These are phyloP conservation scores for Styela clava DNA, from an alignment of 23 tunicate species.

Conservation along the genomic window DNA sequence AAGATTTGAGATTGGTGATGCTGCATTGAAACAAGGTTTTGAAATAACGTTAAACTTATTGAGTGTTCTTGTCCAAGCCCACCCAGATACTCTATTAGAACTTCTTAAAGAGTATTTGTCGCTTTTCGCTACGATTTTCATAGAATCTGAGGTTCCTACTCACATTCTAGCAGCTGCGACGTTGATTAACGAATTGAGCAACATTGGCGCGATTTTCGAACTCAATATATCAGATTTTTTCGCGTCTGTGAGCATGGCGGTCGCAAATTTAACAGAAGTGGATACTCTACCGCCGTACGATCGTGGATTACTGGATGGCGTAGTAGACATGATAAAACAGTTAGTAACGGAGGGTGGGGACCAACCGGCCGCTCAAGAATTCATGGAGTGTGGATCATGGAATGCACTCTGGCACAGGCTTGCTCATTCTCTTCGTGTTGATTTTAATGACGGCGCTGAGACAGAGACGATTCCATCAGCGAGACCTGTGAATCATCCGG, in stretches of 20 bases:
- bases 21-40: conserved; percentile 30
- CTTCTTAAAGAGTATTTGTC: conserved; percentile 32
- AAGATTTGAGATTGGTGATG: conserved; percentile 13
- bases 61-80: conserved; percentile 33
- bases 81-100: background rate
- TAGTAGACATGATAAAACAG: conserved; percentile 59
- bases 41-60: conserved; percentile 54
- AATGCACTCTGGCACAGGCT: conserved; percentile 80
- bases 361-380: conserved; percentile 34
- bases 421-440: conserved; percentile 62
- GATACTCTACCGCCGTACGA: conserved; percentile 64
- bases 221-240: conserved; percentile 37
- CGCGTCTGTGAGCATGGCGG: conserved; percentile 43
- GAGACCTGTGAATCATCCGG: conserved; percentile 29
- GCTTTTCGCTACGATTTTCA: conserved; percentile 29
- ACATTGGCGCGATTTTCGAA: conserved; percentile 53
- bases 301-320: conserved; percentile 74
- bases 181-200: conserved; percentile 51
- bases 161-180: conserved; percentile 41
- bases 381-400: conserved; percentile 75
- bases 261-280: conserved; percentile 80
- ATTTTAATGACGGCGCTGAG: conserved; percentile 42
- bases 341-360: conserved; percentile 42
- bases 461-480: conserved; percentile 72
- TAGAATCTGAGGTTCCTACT: conserved; percentile 54